Percentiles rank a stretch among this genome's conserved stretches.
Conservation (phyloP, 2,113 vertebrate genomes). For the Poeciliopsis occidentalis region DNA sequence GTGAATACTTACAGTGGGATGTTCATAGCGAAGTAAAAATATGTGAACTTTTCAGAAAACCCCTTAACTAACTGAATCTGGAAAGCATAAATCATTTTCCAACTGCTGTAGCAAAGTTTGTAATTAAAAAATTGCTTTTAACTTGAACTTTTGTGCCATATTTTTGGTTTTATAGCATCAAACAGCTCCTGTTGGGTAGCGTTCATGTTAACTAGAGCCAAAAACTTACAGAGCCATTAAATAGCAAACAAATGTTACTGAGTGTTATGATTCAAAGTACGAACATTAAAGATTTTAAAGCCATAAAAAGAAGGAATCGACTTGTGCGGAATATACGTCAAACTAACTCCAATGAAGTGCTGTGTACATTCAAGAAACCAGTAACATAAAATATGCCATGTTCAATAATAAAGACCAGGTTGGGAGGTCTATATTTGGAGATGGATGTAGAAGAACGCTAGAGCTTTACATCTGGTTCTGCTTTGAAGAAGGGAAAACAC, state of each 20-base stretch:
- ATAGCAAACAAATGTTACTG: not conserved
- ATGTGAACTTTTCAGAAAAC: not conserved
- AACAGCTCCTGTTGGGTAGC: not conserved
- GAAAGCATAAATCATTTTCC: not conserved
- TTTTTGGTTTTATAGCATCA: not conserved
- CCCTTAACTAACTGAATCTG: too few species aligned
- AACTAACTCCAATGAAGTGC: not conserved
- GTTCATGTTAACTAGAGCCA: not conserved
- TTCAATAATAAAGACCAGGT: slow-evolving; percentile 32
- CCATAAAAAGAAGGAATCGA: not conserved
- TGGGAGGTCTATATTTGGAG: slow-evolving; percentile 41
- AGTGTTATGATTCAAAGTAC: not conserved
- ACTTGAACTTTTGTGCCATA: not conserved
- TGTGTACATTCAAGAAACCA: not conserved
- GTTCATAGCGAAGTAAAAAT: not conserved
- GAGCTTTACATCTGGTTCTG: slow-evolving; percentile 62
- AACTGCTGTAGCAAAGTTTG: not conserved
- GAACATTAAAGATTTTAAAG: not conserved
- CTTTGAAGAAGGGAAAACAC: slow-evolving; percentile 52
- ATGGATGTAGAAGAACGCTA: slow-evolving; percentile 28
- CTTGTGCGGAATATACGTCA: not conserved
- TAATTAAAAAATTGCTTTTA: not conserved
- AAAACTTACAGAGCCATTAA: not conserved
- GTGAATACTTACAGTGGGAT: not conserved
- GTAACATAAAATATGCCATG: slow-evolving; percentile 7